Evolutionary conservation across 2,113 vertebrate genomes (phyloP), one percentile per base, ranked within the genome.

Genomic region (Acanthochromis polyacanthus): DNA sequence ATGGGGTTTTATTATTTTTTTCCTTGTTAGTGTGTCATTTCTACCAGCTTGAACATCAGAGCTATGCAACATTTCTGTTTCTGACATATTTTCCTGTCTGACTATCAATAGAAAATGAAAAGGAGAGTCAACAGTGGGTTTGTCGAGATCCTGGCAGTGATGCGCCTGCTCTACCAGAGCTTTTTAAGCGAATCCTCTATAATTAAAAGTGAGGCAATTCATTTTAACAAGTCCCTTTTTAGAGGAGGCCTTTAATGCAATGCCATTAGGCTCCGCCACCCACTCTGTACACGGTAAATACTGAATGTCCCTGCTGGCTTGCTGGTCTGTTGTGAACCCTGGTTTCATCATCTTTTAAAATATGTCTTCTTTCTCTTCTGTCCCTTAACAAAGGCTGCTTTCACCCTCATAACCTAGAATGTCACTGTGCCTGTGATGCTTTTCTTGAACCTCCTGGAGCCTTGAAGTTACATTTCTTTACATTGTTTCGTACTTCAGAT

Each of bases 201-300:
- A 75, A 84, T 82, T 82, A 84, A 86, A 86, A 75, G 55, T 61
- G 55, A 78, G n/a, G 58, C 63, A 56, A 48, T 78, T 75, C 57
- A 56, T 78, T 84, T 84, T 76, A 78, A 70, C 61, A 68, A 56
- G 53, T 30, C 6, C 50, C 43, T 45, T 52, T 82, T 72, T 55
- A 70, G 46, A 58, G 63, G 36, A 69, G 79, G 36, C 62, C 57
- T 82, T 70, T 71, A 30, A 72, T 74, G 81, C 69, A 16, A 10
- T 50, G 67, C 56, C 71, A 67, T 67, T 56, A 76, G 78, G 61
- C 71, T 67, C 38, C 12, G 14, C 69, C 79, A 53, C 80, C 77
- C 77, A 72, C 78, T 74, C 59, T 36, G 22, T 48, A 20, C 45
- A 20, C 23, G 0, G 53, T 86, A 84, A 90, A 88, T 84, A 84